A percentile compares a stretch with the other conserved stretches of the same genome.
Conservation (phyloP, 2,113 vertebrate species). For the Ibidorhyncha struthersii region DNA sequence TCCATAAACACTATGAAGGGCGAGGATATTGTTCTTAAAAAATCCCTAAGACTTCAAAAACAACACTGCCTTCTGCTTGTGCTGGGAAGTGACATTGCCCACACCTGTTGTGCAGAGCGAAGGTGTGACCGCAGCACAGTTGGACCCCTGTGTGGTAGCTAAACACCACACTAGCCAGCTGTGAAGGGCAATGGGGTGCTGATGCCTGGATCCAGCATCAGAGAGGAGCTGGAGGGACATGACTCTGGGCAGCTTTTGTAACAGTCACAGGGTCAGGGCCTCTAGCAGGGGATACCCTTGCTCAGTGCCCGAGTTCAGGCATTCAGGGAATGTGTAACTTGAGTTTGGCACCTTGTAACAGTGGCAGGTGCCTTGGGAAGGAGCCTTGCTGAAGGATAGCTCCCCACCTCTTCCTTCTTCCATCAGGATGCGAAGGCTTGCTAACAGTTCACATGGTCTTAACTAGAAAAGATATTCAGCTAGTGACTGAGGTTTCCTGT, state of each 20-base stretch:
- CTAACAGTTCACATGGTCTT: not conserved
- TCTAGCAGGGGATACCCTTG: not conserved
- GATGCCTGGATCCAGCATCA: fast-evolving
- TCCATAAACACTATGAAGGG: not conserved
- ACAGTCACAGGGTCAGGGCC: not conserved
- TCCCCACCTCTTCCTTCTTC: not conserved
- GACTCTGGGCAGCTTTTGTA: not conserved
- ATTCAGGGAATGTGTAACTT: not conserved
- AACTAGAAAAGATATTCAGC: not conserved
- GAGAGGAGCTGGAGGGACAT: not conserved
- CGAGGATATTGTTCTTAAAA: not conserved
- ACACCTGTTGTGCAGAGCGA: fast-evolving
- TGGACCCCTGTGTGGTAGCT: not conserved
- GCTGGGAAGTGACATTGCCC: not conserved
- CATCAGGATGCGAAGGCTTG: not conserved
- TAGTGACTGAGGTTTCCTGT: not conserved
- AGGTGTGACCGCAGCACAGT: not conserved
- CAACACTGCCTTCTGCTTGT: not conserved
- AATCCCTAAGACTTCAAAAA: not conserved
- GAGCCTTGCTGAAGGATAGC: not conserved
- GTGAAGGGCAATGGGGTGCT: not conserved
- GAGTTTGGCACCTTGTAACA: not conserved
- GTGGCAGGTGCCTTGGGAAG: not conserved
- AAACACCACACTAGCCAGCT: not conserved
- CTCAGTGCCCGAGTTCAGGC: not conserved